These are phyloP conservation scores for Drosophila varians DNA, from an alignment of 1,140 invertebrate genomes.

Conservation along the genomic window DNA sequence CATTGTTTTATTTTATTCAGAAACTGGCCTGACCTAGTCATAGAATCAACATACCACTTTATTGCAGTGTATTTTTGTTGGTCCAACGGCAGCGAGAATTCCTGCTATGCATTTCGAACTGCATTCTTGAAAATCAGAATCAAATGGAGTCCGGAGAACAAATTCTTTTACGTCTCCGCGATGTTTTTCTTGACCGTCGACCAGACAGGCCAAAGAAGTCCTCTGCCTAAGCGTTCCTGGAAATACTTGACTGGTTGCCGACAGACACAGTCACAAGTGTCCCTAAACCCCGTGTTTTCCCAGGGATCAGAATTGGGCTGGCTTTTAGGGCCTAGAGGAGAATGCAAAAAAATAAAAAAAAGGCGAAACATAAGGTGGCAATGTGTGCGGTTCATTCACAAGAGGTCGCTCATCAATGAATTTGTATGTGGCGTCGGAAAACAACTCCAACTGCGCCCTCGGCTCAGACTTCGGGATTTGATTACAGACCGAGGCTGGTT, in stretches of 20 bases:
- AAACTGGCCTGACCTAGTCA: slow-evolving; percentile 38
- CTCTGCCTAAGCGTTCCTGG: slow-evolving; percentile 50
- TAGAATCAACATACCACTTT: slow-evolving; percentile 18
- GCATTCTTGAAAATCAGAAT: slow-evolving; percentile 22
- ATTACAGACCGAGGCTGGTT: slow-evolving; percentile 55
- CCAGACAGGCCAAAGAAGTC: slow-evolving; percentile 31
- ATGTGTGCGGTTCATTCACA: slow-evolving; percentile 53
- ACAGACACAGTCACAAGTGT: slow-evolving; percentile 44
- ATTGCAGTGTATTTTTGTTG: slow-evolving; percentile 16
- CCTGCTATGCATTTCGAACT: slow-evolving; percentile 36
- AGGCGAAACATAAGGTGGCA: slow-evolving; percentile 54
- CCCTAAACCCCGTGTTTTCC: slow-evolving; percentile 21
- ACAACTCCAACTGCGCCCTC: background rate
- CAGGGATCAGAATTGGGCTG: slow-evolving; percentile 60
- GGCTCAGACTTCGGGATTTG: slow-evolving; percentile 28
- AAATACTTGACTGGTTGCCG: slow-evolving; percentile 56
- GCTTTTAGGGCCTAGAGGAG: slow-evolving; percentile 55
- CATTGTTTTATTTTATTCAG: slow-evolving; percentile 27
- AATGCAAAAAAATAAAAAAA: slow-evolving; percentile 43
- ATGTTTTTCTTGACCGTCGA: slow-evolving; percentile 23
- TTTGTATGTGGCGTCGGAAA: background rate
- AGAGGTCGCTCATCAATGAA: slow-evolving; percentile 57
- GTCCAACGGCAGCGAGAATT: slow-evolving; percentile 26
- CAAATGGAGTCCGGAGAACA: slow-evolving; percentile 20
- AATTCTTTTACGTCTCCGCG: slow-evolving; percentile 11